Conservation (phyloP, 2,888 invertebrate species). For the Mimachlamys varia region DNA sequence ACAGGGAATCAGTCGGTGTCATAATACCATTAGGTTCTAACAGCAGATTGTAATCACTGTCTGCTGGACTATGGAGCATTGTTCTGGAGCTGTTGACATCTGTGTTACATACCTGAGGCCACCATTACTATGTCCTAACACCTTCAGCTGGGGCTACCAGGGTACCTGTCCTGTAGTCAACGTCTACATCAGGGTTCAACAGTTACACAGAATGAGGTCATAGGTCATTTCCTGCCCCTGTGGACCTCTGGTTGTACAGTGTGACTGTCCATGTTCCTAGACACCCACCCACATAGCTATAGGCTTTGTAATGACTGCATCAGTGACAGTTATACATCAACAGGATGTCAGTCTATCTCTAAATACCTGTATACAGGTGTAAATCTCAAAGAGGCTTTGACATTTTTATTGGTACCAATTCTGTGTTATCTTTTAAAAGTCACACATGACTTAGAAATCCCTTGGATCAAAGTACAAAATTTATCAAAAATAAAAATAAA, state of each 20-base stretch:
- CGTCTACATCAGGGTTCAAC: not conserved
- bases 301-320: not conserved
- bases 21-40: slow-evolving; percentile 9
- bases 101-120: not conserved
- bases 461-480: too few relatives aligned
- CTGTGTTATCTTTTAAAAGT: not conserved
- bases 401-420: not conserved
- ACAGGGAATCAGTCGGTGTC: not conserved
- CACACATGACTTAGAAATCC: not conserved
- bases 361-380: not conserved
- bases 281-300: not conserved
- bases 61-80: not conserved
- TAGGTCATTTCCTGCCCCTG: not conserved
- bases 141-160: not conserved
- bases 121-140: slow-evolving; percentile 6
- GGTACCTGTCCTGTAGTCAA: too few relatives aligned
- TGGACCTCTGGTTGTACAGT: not conserved
- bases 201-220: not conserved
- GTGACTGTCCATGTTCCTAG: not conserved
- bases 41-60: slow-evolving; percentile 2
- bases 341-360: not conserved
- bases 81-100: slow-evolving; percentile 5
- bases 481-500: too few relatives aligned
- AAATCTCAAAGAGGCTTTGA: not conserved
- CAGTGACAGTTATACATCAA: not conserved